Evolutionary conservation across 2,113 vertebrate species (phyloP).

Genomic region (Australoheros scitulus): DNA sequence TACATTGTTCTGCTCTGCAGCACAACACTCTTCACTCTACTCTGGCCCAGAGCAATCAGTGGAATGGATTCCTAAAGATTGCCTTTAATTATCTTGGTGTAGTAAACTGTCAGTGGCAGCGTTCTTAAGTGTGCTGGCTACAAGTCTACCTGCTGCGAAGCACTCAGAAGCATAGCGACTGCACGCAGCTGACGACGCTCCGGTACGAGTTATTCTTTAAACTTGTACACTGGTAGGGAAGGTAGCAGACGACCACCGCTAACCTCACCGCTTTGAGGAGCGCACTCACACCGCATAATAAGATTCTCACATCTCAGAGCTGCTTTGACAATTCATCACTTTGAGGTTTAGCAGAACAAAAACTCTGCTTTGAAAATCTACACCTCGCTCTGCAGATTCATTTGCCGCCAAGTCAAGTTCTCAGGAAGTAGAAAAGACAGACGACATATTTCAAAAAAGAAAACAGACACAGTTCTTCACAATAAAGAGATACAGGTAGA

Average conservation of each 20-base stretch:
- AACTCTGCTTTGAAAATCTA: not conserved
- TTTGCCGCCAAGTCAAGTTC: not conserved
- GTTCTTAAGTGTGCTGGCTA: not conserved
- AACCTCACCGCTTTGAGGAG: not conserved
- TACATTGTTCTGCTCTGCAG: not conserved
- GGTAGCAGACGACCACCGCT: not conserved
- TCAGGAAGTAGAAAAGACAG: not conserved
- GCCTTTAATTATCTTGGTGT: slow-evolving; percentile 18
- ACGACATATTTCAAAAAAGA: not conserved
- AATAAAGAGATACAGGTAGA: not conserved
- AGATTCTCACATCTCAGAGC: not conserved
- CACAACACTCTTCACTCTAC: not conserved
- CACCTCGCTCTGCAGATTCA: not conserved
- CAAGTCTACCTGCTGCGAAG: not conserved
- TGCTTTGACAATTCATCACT: not conserved
- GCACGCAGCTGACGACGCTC: not conserved
- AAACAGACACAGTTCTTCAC: not conserved
- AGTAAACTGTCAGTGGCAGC: slow-evolving; percentile 25
- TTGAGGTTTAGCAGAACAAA: slow-evolving; percentile 8
- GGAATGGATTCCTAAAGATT: slow-evolving; percentile 22
- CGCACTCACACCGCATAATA: not conserved
- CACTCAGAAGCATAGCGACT: not conserved
- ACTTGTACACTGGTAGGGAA: not conserved
- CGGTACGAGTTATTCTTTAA: not conserved
- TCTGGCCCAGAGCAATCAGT: slow-evolving; percentile 12